A percentile compares a stretch with the other conserved stretches of the same genome.
phyloP scores from a whole-genome alignment of 1,140 invertebrate species.

The Episyrphus balteatus region DNA sequence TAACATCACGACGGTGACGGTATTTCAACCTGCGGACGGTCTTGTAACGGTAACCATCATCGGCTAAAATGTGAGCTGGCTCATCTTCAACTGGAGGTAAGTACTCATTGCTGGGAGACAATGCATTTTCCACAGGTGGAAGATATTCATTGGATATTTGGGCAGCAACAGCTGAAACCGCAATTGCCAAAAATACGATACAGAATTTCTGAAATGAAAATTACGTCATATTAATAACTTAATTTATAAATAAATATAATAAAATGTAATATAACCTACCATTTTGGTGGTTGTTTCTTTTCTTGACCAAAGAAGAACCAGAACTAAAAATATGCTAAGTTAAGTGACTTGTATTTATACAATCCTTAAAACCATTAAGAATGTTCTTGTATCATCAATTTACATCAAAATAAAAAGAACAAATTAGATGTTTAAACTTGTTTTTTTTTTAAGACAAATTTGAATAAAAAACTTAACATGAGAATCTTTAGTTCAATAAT shows the following conservation, averaged over 20 bases:
- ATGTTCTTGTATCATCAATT: too few relatives aligned
- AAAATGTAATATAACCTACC: too few relatives aligned
- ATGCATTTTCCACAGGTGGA: slow-evolving; percentile 10
- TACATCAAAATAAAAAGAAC: background rate
- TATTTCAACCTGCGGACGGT: slow-evolving; percentile 14
- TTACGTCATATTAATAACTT: too few relatives aligned
- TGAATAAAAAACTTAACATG: background rate
- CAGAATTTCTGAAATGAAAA: slow-evolving; percentile 26
- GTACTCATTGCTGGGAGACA: slow-evolving; percentile 16
- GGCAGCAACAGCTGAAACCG: slow-evolving; percentile 22
- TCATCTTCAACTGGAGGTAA: slow-evolving; percentile 13
- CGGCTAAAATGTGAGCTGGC: slow-evolving; percentile 3
- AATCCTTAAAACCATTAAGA: too few relatives aligned
- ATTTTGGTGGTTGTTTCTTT: too few relatives aligned
- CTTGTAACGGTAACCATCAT: slow-evolving; percentile 23
- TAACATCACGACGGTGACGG: slow-evolving; percentile 28
- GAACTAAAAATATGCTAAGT: too few relatives aligned
- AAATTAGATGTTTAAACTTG: background rate
- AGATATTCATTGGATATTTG: slow-evolving; percentile 14
- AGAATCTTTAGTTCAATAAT: too few relatives aligned
- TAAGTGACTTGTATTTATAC: too few relatives aligned
- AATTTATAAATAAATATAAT: too few relatives aligned
- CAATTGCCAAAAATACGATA: slow-evolving; percentile 28
- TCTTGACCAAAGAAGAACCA: too few relatives aligned
- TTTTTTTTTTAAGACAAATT: background rate